Base-by-base conservation (phyloP, 2,888 invertebrate genomes). In the Metellina segmentata region DNA sequence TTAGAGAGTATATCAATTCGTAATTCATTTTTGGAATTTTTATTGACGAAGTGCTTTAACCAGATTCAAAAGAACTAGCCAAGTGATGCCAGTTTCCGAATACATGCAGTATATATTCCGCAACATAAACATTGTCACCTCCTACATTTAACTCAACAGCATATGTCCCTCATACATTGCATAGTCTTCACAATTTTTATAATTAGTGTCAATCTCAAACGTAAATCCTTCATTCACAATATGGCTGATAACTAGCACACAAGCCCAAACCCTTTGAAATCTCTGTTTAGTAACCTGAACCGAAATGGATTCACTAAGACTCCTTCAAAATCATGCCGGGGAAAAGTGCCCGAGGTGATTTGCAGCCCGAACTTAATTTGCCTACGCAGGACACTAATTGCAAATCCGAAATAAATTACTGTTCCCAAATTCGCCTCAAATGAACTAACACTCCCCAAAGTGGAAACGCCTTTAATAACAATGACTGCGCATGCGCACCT, bases 331-430 rank as follows among this genome's bases (percentile, higher is more conserved):
- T 61, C 13, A 8, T 16, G 16, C 9, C 9, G 61, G 61, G 61
- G 61, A 61, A 61, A 78, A 86, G 19, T n/a, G 78, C 88, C 75
- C 61, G 20, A 7, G 81, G 88, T 75, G 16, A 72, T 51, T 79
- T 78, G 49, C 70, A 9, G 53, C 49, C 88, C 20, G 61, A 88
- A 87, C 87, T 81, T 81, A 88, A 88, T 88, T 88, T 81, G 81
- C 75, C 74, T 72, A 7, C 74, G 70, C 52, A 49, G 75, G 19
- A 49, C 74, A 81, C 88, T 86, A 90, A 90, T 90, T 90, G 90
- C 90, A 86, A 90, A 90, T 90, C 90, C 85, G 90, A 90, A 90
- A 90, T 81, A 90, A 86, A 90, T 90, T 90, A 86, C 85, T 75
- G 20, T 48, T 51, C 48, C 81, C 72, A 90, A 85, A 85, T 85